Percentiles rank a stretch among this genome's conserved stretches.
phyloP scores from a whole-genome alignment of 2,888 invertebrate genomes.

The Platerodrilus igneus region DNA sequence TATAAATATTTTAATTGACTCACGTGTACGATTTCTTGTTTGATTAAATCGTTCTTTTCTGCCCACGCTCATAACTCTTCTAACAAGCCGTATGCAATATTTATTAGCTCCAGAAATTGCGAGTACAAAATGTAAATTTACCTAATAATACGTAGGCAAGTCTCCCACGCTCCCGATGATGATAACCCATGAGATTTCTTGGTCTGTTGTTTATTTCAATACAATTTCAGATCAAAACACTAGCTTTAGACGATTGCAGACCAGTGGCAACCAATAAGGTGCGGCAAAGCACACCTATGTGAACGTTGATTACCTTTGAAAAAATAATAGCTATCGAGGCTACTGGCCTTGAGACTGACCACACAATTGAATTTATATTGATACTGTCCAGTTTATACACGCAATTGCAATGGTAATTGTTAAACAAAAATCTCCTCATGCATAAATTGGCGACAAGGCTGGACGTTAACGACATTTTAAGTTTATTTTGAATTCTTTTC shows the following conservation, averaged over 20 bases:
- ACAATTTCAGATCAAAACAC: too few species aligned
- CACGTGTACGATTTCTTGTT: too few species aligned
- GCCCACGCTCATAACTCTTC: too few species aligned
- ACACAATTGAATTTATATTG: conserved; percentile 22
- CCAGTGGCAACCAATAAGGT: conserved; percentile 9
- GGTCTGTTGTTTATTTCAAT: neutral
- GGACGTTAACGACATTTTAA: too few species aligned
- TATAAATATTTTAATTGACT: too few species aligned
- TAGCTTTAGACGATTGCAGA: neutral
- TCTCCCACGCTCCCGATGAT: neutral
- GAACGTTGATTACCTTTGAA: conserved; percentile 14
- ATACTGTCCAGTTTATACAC: conserved; percentile 12
- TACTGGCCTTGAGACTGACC: conserved; percentile 19
- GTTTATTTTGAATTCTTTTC: too few species aligned
- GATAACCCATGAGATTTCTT: neutral
- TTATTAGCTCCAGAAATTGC: conserved; percentile 10
- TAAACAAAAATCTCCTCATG: too few species aligned
- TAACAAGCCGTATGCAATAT: too few species aligned
- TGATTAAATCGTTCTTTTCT: too few species aligned
- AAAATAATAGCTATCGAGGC: conserved; percentile 7
- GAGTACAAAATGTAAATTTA: conserved; percentile 7
- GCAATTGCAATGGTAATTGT: conserved; percentile 2
- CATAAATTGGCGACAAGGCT: too few species aligned
- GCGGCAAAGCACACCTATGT: conserved; percentile 8
- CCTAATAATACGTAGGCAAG: neutral